A percentile compares a stretch with the other conserved stretches of the same genome.
Conservation (phyloP, 2,888 invertebrate species). For the Fragum whitleyi region DNA sequence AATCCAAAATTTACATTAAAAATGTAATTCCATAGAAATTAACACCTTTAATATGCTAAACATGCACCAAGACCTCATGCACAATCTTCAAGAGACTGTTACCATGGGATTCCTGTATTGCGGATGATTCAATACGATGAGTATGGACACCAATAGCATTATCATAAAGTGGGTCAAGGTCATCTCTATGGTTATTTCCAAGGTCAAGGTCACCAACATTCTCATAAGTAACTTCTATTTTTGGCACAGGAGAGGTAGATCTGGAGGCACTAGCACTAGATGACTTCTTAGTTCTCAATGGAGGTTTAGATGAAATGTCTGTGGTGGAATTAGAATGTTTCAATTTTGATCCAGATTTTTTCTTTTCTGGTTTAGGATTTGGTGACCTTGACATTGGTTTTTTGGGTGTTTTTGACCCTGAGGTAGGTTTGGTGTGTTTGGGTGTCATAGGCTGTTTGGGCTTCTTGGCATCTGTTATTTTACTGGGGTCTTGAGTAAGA, state of each 20-base stretch:
- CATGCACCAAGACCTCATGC: conserved; percentile 23
- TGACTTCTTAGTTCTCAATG: conserved; percentile 5
- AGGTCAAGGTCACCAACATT: conserved; percentile 38
- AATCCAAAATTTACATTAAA: too few species aligned
- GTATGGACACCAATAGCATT: conserved; percentile 44
- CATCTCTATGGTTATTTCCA: conserved; percentile 16
- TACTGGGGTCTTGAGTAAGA: conserved; percentile 19
- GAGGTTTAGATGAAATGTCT: conserved; percentile 7
- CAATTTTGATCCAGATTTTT: conserved; percentile 16
- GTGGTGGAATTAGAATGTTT: conserved; percentile 1
- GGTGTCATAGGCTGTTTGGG: conserved; percentile 30
- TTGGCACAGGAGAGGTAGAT: conserved; percentile 40
- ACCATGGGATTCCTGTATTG: conserved; percentile 3
- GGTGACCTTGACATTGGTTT: conserved; percentile 39
- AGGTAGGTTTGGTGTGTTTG: conserved; percentile 31
- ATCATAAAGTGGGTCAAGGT: conserved; percentile 55
- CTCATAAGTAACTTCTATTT: conserved; percentile 49
- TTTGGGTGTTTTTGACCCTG: conserved; percentile 43
- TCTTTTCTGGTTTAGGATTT: conserved; percentile 6
- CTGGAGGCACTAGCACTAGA: conserved; percentile 4
- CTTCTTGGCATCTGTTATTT: conserved; percentile 30
- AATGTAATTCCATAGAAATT: too few species aligned
- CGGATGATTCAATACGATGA: not conserved
- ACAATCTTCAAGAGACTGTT: conserved; percentile 23
- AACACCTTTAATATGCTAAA: too few species aligned